Evolutionary conservation across 2,888 invertebrate species (phyloP).

Genomic region (Andrena chrysosceles): DNA sequence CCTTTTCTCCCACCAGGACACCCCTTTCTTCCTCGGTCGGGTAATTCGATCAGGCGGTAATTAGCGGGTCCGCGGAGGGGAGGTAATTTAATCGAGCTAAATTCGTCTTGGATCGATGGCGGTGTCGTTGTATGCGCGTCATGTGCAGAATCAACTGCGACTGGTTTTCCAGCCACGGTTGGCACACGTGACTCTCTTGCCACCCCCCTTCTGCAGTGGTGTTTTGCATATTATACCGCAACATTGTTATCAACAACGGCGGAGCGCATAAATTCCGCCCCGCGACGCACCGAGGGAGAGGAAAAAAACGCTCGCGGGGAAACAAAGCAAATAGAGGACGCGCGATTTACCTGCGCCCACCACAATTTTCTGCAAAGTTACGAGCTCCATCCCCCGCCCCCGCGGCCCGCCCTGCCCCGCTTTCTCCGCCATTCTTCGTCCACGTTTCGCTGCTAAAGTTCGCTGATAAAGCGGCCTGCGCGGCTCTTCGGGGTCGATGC

Average conservation of each 20-base stretch:
- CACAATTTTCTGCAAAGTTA: slow-evolving; percentile 55
- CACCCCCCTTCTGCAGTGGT: neutral
- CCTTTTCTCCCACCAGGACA: neutral
- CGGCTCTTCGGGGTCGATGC: neutral
- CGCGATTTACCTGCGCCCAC: slow-evolving; percentile 45
- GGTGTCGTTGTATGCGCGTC: neutral
- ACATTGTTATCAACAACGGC: slow-evolving; percentile 44
- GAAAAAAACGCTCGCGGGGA: slow-evolving; percentile 28
- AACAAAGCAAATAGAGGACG: slow-evolving; percentile 45
- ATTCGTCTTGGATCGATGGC: slow-evolving; percentile 22
- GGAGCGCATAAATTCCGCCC: slow-evolving; percentile 29
- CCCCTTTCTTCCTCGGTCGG: neutral
- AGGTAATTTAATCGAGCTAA: slow-evolving; percentile 32
- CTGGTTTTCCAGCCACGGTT: neutral
- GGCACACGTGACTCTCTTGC: slow-evolving; percentile 7
- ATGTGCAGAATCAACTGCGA: neutral
- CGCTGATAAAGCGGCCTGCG: slow-evolving; percentile 25
- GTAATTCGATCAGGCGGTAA: slow-evolving; percentile 29
- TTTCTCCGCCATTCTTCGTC: neutral
- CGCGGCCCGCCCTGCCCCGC: neutral
- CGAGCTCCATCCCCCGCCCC: slow-evolving; percentile 19
- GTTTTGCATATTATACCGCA: slow-evolving; percentile 30
- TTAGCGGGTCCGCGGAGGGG: slow-evolving; percentile 6
- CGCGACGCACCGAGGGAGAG: neutral
- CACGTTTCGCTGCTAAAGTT: slow-evolving; percentile 4